Percentiles rank a stretch among this genome's conserved stretches.
Evolutionary conservation across 2,888 invertebrate genomes (phyloP).

Genomic region (Acronicta psi): DNA sequence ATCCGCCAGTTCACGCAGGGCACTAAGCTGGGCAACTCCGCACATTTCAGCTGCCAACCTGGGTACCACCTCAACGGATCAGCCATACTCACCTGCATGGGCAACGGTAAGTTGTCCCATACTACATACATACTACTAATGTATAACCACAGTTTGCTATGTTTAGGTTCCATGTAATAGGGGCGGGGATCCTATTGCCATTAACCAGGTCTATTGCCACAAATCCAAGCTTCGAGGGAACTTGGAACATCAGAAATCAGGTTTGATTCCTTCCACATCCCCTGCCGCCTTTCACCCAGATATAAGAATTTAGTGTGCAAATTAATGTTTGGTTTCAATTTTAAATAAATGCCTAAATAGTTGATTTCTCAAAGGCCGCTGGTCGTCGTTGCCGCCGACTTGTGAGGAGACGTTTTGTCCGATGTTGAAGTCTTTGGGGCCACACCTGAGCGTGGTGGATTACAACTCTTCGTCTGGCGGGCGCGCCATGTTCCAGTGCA

Average conservation of each 20-base stretch:
- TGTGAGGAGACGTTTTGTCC: conserved; percentile 95
- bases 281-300: no score
- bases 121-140: no score
- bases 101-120: conserved; percentile 89
- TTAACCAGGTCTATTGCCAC: no score
- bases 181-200: no score
- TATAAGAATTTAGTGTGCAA: no score
- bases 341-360: neutral
- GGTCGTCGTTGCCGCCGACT: conserved; percentile 93
- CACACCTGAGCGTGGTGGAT: conserved; percentile 93
- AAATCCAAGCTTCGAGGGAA: no score
- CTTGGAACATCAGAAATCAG: no score
- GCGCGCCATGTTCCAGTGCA: conserved; percentile 94
- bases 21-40: conserved; percentile 92
- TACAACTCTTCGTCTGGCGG: conserved; percentile 95
- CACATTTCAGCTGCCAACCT: conserved; percentile 93
- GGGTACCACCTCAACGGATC: conserved; percentile 94
- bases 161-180: no score
- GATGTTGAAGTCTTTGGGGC: conserved; percentile 90
- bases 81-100: conserved; percentile 94
- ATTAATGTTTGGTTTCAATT: no score
- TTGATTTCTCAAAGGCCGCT: conserved; percentile 89
- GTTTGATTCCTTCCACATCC: no score
- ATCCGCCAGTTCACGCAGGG: conserved; percentile 93
- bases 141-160: no score